Evolutionary conservation across 2,113 vertebrate species (phyloP).

Genomic region (Paramisgurnus dabryanus): DNA sequence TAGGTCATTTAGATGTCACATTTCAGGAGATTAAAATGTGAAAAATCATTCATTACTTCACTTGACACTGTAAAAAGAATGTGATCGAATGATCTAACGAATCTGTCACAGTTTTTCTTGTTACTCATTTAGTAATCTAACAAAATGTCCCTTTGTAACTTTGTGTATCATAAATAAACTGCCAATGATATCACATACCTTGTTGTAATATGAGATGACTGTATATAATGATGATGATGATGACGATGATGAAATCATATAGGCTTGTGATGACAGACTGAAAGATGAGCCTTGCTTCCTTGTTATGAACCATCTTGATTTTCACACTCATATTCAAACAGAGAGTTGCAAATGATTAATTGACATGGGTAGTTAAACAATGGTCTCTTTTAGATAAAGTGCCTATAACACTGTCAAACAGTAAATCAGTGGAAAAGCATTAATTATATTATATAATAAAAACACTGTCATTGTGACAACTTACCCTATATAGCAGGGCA

Average conservation of each 20-base stretch:
- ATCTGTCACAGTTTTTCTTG: too few relatives aligned
- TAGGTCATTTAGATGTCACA: conserved; percentile 64
- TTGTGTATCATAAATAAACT: background rate
- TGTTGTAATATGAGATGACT: background rate
- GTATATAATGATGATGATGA: conserved; percentile 40
- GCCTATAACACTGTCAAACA: background rate
- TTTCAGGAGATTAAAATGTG: conserved; percentile 59
- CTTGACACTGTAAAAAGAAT: conserved; percentile 49
- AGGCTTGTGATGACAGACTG: conserved; percentile 55
- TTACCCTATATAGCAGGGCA: background rate
- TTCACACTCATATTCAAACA: conserved; percentile 1
- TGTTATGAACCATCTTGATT: conserved; percentile 8
- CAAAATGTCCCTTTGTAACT: background rate
- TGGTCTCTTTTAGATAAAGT: background rate
- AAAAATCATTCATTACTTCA: conserved; percentile 29
- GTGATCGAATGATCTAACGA: background rate
- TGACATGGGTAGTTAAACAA: conserved; percentile 2
- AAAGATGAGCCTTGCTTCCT: conserved; percentile 38
- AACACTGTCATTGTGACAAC: background rate
- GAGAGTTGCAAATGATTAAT: conserved; percentile 4
- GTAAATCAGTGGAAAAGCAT: conserved; percentile 1
- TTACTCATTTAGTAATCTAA: background rate
- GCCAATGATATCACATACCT: conserved; percentile 11
- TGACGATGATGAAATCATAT: conserved; percentile 54
- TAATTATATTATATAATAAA: too few relatives aligned